These are phyloP conservation scores for Podarcis raffonei DNA, from an alignment of 2,113 vertebrate genomes.

Conservation along the genomic window DNA sequence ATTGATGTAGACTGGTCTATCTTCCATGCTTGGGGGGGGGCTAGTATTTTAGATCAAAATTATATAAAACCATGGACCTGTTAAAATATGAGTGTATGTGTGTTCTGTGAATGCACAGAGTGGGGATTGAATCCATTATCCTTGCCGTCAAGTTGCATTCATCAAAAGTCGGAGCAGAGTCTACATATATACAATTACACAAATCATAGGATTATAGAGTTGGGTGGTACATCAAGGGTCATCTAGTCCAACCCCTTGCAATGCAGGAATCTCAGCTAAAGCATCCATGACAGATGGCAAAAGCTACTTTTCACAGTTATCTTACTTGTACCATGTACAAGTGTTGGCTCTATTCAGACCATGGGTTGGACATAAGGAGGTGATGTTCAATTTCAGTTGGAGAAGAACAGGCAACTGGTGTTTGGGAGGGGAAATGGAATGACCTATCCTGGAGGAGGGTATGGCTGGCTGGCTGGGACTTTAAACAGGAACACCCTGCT, in stretches of 20 bases:
- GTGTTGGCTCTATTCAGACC: neutral
- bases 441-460: neutral
- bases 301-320: neutral
- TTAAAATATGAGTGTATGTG: neutral
- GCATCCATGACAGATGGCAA: too few species aligned
- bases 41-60: neutral
- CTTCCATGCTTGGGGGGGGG: neutral
- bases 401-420: too few species aligned
- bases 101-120: neutral
- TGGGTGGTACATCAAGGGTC: too few species aligned
- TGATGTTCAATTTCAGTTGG: too few species aligned
- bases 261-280: too few species aligned
- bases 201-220: too few species aligned
- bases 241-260: too few species aligned
- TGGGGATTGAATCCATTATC: neutral
- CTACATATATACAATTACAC: too few species aligned
- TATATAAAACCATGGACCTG: neutral
- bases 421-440: neutral
- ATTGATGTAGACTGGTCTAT: neutral
- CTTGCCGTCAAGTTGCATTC: neutral
- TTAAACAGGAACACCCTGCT: neutral
- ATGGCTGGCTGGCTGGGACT: neutral
- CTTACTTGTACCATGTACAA: neutral
- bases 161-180: neutral
- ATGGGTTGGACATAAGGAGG: neutral